phyloP scores from a whole-genome alignment of 2,797 vertebrate species.

The Schizopygopsis pylzovi region DNA sequence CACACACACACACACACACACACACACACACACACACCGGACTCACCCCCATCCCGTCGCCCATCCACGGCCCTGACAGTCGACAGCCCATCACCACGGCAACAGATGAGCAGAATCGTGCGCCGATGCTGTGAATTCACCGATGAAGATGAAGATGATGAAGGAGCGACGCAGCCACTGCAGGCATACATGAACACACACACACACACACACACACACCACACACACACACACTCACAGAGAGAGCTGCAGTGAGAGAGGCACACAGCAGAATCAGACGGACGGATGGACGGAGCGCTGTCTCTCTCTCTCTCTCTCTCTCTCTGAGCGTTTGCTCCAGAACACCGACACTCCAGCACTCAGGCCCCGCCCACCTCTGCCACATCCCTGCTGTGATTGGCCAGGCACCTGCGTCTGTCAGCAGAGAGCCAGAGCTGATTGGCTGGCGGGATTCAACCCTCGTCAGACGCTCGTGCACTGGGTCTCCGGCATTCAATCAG shows the following conservation, averaged over 20 bases:
- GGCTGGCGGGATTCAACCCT: neutral
- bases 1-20: no score
- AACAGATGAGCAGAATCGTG: slow-evolving; percentile 69
- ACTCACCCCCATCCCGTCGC: slow-evolving; percentile 75
- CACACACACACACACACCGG: slow-evolving; percentile 21
- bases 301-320: slow-evolving; percentile 49
- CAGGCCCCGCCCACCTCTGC: slow-evolving; percentile 42
- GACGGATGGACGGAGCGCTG: slow-evolving; percentile 4
- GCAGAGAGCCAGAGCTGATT: slow-evolving; percentile 24
- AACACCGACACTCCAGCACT: slow-evolving; percentile 23
- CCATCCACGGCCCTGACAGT: slow-evolving; percentile 80
- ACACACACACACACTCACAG: neutral
- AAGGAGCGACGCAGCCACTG: slow-evolving; percentile 44
- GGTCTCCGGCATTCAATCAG: neutral
- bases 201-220: no score
- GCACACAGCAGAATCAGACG: neutral
- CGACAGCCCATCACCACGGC: slow-evolving; percentile 83
- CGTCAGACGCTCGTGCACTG: neutral
- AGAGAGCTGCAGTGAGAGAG: slow-evolving; percentile 41
- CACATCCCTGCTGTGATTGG: slow-evolving; percentile 39
- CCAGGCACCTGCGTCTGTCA: neutral
- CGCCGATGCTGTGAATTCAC: slow-evolving; percentile 39
- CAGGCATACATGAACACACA: slow-evolving; percentile 52
- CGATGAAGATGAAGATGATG: slow-evolving; percentile 33
- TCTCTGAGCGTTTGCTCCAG: slow-evolving; percentile 35